phyloP scores from a whole-genome alignment of 1,140 invertebrate genomes.

The Diplogasteroides magnus region DNA sequence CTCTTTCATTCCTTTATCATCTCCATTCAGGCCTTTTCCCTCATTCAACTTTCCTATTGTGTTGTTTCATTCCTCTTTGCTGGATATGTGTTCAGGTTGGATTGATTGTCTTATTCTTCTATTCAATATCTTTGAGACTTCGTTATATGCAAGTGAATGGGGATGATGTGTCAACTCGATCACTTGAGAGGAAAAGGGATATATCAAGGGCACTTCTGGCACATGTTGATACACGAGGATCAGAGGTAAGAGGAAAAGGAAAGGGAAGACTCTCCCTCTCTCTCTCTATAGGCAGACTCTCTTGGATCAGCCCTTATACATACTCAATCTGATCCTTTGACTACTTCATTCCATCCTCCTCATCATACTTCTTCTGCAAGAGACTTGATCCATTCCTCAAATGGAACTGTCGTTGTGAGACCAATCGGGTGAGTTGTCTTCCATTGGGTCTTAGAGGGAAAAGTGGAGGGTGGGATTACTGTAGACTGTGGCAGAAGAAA shows the following conservation, averaged over 20 bases:
- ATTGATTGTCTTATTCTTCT: background rate
- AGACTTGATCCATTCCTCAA: too few relatives aligned
- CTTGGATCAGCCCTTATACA: background rate
- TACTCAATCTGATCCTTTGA: background rate
- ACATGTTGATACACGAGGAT: background rate
- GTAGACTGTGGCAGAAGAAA: too few relatives aligned
- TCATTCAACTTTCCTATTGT: slow-evolving; percentile 1
- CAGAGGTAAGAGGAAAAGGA: background rate
- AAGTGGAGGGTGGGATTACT: too few relatives aligned
- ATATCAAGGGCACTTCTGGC: slow-evolving; percentile 22
- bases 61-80: slow-evolving; percentile 2
- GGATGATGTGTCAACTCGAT: slow-evolving; percentile 11
- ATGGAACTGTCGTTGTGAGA: too few relatives aligned
- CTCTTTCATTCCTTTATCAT: background rate
- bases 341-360: background rate
- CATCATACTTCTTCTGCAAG: background rate
- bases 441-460: too few relatives aligned
- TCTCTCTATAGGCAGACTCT: too few relatives aligned
- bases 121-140: background rate
- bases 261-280: background rate
- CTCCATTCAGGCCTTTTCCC: background rate
- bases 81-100: slow-evolving; percentile 10
- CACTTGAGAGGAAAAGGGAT: slow-evolving; percentile 24
- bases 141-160: background rate
- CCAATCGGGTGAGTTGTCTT: too few relatives aligned